Percentiles rank a stretch among this genome's conserved stretches.
These are phyloP conservation scores for Montipora cactus DNA, from an alignment of 64 coral and sea anemone genomes.

Conservation along the genomic window DNA sequence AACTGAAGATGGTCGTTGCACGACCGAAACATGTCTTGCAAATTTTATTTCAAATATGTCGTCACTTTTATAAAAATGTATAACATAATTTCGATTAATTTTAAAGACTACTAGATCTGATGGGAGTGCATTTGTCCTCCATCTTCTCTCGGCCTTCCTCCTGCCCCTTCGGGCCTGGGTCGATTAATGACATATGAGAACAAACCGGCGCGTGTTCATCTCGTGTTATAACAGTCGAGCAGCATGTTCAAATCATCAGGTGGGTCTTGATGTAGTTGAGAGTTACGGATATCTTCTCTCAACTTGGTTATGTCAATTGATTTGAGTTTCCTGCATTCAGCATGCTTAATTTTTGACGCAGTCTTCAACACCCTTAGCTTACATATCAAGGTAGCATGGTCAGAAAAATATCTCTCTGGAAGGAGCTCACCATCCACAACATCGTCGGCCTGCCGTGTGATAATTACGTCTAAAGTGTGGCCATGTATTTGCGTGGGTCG, in stretches of 20 bases:
- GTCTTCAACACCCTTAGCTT: slow-evolving; percentile 62
- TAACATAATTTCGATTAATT: background rate
- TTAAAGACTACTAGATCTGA: slow-evolving; percentile 36
- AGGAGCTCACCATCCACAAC: slow-evolving; percentile 55
- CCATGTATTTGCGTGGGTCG: slow-evolving; percentile 58
- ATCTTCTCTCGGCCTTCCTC: slow-evolving; percentile 67
- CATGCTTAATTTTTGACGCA: slow-evolving; percentile 59
- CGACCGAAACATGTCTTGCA: no score
- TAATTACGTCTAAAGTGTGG: slow-evolving; percentile 52
- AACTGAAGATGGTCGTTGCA: no score
- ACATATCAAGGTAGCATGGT: slow-evolving; percentile 31
- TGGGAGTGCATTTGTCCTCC: slow-evolving; percentile 13
- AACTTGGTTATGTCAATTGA: slow-evolving; percentile 47
- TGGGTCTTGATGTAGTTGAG: slow-evolving; percentile 39
- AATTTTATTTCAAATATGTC: no score
- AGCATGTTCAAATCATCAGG: slow-evolving; percentile 53
- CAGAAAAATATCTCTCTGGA: slow-evolving; percentile 68
- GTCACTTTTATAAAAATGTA: background rate
- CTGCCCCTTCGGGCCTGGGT: slow-evolving; percentile 54
- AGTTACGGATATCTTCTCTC: slow-evolving; percentile 60
- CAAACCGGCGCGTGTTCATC: slow-evolving; percentile 44
- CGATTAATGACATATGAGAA: slow-evolving; percentile 47
- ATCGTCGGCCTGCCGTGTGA: slow-evolving; percentile 70
- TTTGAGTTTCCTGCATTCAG: slow-evolving; percentile 61
- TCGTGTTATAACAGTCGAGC: slow-evolving; percentile 52